Evolutionary conservation across 2,113 vertebrate species (phyloP).

Genomic region (Typhlomys cinereus): DNA sequence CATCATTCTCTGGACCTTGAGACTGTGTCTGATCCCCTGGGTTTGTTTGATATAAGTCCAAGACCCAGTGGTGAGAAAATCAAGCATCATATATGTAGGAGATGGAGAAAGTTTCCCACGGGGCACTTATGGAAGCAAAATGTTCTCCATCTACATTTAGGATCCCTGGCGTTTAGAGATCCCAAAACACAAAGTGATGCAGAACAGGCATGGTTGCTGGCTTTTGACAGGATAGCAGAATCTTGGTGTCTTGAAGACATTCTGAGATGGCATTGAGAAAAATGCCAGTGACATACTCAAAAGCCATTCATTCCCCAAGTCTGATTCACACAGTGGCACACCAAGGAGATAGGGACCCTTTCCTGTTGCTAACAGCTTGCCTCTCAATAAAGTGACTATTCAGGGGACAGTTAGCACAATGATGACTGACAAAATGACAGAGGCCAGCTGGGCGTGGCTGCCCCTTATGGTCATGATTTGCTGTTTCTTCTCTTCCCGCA

Average conservation of each 20-base stretch:
- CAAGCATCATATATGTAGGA: not conserved
- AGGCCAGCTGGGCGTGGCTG: not conserved
- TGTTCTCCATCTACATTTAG: not conserved
- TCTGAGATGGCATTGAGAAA: conserved; percentile 34
- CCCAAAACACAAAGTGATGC: not conserved
- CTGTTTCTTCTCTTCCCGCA: not conserved
- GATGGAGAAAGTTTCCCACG: not conserved
- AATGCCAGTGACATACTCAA: not conserved
- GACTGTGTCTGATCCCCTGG: not conserved
- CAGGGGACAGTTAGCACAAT: not conserved
- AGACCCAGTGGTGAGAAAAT: not conserved
- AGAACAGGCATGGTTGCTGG: not conserved
- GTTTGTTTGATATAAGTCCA: not conserved
- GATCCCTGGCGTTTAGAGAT: not conserved
- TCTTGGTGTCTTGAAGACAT: conserved; percentile 18
- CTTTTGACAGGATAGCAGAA: not conserved
- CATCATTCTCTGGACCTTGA: not conserved
- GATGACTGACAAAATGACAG: too few species aligned
- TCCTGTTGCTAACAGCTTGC: not conserved
- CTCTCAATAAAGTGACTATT: not conserved
- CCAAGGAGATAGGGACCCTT: not conserved
- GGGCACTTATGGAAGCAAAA: not conserved
- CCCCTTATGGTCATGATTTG: not conserved
- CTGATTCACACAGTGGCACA: not conserved
- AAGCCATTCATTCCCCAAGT: not conserved